These are phyloP conservation scores for Lophochroa leadbeateri DNA, from an alignment of 2,113 vertebrate genomes.

Conservation along the genomic window DNA sequence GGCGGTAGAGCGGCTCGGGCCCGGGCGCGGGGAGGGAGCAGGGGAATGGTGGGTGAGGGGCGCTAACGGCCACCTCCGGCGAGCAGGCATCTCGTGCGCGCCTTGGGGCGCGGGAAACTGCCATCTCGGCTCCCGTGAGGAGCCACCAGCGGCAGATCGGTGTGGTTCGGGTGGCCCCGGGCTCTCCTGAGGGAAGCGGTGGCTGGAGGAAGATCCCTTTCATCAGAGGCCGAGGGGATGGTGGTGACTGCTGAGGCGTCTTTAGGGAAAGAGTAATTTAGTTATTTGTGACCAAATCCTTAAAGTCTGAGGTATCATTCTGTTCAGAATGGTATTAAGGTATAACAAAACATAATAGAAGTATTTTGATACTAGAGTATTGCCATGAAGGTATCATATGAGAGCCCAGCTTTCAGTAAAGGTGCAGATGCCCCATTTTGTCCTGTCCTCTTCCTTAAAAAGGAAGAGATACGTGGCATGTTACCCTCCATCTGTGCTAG, in stretches of 20 bases:
- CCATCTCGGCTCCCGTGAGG: not conserved
- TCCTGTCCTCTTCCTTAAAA: not conserved
- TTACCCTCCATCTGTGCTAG: not conserved
- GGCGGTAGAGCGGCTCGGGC: not conserved
- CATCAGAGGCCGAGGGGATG: not conserved
- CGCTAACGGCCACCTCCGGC: not conserved
- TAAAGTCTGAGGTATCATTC: not conserved
- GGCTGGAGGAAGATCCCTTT: not conserved
- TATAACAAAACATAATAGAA: not conserved
- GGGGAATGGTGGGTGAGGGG: not conserved
- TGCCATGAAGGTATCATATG: not conserved
- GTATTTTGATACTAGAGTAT: fast-evolving
- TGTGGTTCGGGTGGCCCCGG: no score
- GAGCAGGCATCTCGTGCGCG: no score
- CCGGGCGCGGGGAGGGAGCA: not conserved
- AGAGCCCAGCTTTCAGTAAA: not conserved
- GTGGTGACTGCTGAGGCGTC: not conserved
- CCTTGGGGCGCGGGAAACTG: not conserved
- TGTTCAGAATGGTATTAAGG: no score
- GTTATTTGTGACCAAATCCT: not conserved
- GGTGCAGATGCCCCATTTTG: not conserved
- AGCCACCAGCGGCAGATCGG: fast-evolving
- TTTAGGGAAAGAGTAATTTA: not conserved
- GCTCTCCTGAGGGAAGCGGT: not conserved
- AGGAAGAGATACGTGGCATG: not conserved